phyloP scores from a whole-genome alignment of 2,888 invertebrate genomes.

The Rhorus exstirpatorius region DNA sequence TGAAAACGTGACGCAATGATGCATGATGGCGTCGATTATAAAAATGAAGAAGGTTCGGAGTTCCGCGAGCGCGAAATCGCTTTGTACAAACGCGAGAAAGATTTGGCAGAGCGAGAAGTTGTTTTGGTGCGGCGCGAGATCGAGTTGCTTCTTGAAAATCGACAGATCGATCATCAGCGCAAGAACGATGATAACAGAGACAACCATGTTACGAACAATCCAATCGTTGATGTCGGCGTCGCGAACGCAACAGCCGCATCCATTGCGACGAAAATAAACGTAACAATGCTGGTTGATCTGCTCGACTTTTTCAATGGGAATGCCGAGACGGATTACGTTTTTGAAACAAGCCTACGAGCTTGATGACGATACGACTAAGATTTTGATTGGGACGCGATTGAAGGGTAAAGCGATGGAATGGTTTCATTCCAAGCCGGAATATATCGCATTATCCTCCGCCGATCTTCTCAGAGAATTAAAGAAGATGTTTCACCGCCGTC shows the following conservation, averaged over 20 bases:
- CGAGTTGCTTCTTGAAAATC: constrained; percentile 4
- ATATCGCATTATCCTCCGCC: background rate
- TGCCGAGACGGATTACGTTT: background rate
- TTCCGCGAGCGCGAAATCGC: too few species aligned
- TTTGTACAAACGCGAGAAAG: too few species aligned
- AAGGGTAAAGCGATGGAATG: constrained; percentile 47
- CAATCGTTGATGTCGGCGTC: background rate
- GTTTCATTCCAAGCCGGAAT: constrained; percentile 19
- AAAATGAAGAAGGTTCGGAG: too few species aligned
- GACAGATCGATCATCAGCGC: background rate
- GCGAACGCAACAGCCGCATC: background rate
- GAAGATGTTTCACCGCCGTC: too few species aligned
- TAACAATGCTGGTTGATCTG: constrained; percentile 31
- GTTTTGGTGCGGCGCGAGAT: constrained; percentile 1
- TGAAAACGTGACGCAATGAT: too few species aligned
- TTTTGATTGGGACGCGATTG: constrained; percentile 15
- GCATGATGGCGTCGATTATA: too few species aligned
- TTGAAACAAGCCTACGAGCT: background rate
- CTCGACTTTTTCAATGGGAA: constrained; percentile 27
- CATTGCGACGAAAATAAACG: constrained; percentile 23
- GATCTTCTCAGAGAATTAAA: background rate
- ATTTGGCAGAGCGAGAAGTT: too few species aligned
- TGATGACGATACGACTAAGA: background rate
- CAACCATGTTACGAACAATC: background rate
- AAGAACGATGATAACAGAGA: background rate